These are phyloP conservation scores for Salmo trutta DNA, from an alignment of 2,797 vertebrate species.

Conservation along the genomic window DNA sequence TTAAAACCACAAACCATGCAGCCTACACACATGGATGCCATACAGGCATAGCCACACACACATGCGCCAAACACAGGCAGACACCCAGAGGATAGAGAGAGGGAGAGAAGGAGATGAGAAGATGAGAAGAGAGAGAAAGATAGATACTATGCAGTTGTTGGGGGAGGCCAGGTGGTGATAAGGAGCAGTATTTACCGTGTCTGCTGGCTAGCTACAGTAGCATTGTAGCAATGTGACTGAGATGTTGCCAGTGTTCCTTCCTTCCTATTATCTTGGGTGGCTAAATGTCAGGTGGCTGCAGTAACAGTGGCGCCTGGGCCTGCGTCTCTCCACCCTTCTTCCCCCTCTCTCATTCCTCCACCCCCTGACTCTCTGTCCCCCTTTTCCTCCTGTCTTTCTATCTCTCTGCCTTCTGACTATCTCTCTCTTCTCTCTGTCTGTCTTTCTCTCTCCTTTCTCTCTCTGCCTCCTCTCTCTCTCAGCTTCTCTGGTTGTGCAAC, in stretches of 20 bases:
- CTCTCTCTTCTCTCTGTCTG: constrained; percentile 22
- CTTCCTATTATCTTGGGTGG: constrained; percentile 70
- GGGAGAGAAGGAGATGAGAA: not conserved
- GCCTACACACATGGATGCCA: too few relatives aligned
- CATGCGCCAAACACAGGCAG: constrained; percentile 29
- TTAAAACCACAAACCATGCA: too few relatives aligned
- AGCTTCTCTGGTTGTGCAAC: constrained; percentile 49
- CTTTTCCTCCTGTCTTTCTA: constrained; percentile 31
- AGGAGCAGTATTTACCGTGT: constrained; percentile 69
- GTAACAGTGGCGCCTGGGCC: constrained; percentile 67
- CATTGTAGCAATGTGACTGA: constrained; percentile 65
- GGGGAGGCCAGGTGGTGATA: constrained; percentile 20
- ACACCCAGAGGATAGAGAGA: constrained; percentile 1
- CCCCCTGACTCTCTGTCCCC: constrained; percentile 47
- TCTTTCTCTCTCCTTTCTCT: too few relatives aligned
- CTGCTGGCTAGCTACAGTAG: constrained; percentile 51
- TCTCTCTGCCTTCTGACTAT: constrained; percentile 60
- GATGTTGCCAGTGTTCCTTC: constrained; percentile 58
- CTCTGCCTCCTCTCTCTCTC: not conserved
- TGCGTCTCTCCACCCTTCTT: constrained; percentile 37
- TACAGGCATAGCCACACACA: not conserved
- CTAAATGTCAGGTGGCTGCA: constrained; percentile 70
- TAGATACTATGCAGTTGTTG: constrained; percentile 17
- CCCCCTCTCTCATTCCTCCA: constrained; percentile 45
- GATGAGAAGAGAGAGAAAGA: constrained; percentile 20